These are phyloP conservation scores for honey bee (Apis mellifera) DNA, from an alignment of 1,140 invertebrate species.

Conservation along the genomic window DNA sequence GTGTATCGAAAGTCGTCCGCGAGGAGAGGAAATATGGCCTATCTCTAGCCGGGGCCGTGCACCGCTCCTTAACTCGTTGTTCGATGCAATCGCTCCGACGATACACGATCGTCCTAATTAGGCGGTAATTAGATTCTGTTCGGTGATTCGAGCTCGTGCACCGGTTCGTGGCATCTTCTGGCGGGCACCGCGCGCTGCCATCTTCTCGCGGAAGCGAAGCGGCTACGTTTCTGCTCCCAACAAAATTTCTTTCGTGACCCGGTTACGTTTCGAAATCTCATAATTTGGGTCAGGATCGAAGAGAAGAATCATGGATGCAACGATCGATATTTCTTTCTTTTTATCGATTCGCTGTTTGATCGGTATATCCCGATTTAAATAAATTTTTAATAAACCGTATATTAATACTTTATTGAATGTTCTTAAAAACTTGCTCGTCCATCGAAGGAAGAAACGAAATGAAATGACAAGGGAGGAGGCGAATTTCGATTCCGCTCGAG, in stretches of 20 bases:
- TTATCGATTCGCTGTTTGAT: too few species aligned
- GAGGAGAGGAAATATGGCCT: slow-evolving; percentile 61
- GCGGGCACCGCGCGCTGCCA: slow-evolving; percentile 2
- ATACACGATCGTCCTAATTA: slow-evolving; percentile 73
- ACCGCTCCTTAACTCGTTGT: slow-evolving; percentile 60
- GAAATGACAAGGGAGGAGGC: slow-evolving; percentile 10
- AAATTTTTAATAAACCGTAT: too few species aligned
- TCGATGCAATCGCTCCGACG: slow-evolving; percentile 65
- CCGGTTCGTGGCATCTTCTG: slow-evolving; percentile 30
- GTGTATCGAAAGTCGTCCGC: slow-evolving; percentile 63
- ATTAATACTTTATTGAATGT: too few species aligned
- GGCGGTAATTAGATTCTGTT: slow-evolving; percentile 72
- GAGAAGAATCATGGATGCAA: neutral
- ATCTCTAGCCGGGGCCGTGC: slow-evolving; percentile 33
- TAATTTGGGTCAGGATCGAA: neutral
- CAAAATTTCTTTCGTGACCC: slow-evolving; percentile 37
- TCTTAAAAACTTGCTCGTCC: too few species aligned
- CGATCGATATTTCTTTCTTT: too few species aligned
- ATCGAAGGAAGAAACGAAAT: neutral
- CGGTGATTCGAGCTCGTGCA: slow-evolving; percentile 64
- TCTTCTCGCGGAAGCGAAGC: slow-evolving; percentile 44
- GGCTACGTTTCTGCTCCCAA: neutral
- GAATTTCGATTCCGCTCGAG: slow-evolving; percentile 50
- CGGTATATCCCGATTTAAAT: too few species aligned
- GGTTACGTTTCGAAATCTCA: neutral